These are phyloP conservation scores for Indicator indicator DNA, from an alignment of 2,113 vertebrate species.

Conservation along the genomic window DNA sequence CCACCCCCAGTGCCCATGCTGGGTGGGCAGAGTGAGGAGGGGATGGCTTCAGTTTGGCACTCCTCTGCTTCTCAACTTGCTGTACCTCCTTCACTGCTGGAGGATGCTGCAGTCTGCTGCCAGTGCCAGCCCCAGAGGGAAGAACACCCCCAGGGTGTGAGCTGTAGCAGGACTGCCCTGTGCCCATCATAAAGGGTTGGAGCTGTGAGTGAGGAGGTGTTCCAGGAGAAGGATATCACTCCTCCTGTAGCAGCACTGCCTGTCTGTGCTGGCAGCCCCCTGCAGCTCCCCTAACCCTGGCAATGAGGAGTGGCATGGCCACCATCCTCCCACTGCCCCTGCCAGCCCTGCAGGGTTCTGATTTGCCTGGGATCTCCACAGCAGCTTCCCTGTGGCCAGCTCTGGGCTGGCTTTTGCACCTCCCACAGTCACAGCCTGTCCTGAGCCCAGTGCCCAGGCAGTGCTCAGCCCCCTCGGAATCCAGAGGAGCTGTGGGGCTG, in stretches of 20 bases:
- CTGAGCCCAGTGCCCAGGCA: background rate
- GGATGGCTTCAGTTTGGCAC: fast-evolving
- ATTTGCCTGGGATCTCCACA: background rate
- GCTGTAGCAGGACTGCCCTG: background rate
- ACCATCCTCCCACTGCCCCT: fast-evolving
- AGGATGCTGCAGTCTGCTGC: background rate
- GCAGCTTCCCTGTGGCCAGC: background rate
- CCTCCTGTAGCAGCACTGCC: background rate
- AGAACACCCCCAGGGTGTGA: background rate
- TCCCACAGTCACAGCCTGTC: background rate
- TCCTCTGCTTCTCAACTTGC: background rate
- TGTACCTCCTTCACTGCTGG: background rate
- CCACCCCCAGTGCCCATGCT: fast-evolving
- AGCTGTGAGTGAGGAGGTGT: background rate
- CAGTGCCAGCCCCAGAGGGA: background rate
- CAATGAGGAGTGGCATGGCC: fast-evolving
- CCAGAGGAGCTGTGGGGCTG: fast-evolving
- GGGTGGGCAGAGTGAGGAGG: background rate
- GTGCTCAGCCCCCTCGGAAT: background rate
- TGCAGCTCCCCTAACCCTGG: background rate
- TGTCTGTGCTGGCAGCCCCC: background rate
- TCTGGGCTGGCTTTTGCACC: background rate
- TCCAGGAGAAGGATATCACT: background rate
- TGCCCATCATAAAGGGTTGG: background rate
- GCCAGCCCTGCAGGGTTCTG: background rate